phyloP scores from a whole-genome alignment of 1,140 invertebrate species.

The Ctenoplectra terminalis region DNA sequence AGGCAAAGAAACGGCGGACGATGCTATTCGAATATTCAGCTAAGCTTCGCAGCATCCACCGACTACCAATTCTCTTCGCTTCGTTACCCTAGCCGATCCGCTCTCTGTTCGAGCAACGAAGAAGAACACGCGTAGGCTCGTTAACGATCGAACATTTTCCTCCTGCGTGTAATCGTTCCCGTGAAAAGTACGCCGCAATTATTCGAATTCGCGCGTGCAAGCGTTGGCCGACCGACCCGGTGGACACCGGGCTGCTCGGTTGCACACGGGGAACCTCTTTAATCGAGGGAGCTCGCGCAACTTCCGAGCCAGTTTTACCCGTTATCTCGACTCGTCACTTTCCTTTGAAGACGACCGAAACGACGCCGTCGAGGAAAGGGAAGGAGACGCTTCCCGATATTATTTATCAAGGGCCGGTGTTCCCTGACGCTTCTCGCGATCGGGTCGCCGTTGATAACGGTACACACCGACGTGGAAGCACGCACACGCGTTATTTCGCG shows the following conservation, averaged over 20 bases:
- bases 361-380: constrained; percentile 21
- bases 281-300: constrained; percentile 45
- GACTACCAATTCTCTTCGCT: neutral
- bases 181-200: neutral
- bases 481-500: constrained; percentile 38
- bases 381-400: constrained; percentile 31
- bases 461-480: constrained; percentile 51
- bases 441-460: constrained; percentile 65
- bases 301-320: constrained; percentile 48
- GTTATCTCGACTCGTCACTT: constrained; percentile 64
- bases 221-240: neutral
- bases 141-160: neutral
- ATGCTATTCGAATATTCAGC: constrained; percentile 45
- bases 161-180: neutral
- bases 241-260: neutral
- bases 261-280: constrained; percentile 18
- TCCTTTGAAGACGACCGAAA: constrained; percentile 69
- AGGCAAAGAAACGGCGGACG: constrained; percentile 22
- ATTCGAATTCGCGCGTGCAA: constrained; percentile 5
- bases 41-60: no score
- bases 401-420: constrained; percentile 61
- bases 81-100: neutral
- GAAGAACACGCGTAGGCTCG: neutral
- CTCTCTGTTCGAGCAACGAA: neutral
- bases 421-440: constrained; percentile 56